Evolutionary conservation across 2,888 invertebrate genomes (phyloP).

Genomic region (Drosophila gaucha): DNA sequence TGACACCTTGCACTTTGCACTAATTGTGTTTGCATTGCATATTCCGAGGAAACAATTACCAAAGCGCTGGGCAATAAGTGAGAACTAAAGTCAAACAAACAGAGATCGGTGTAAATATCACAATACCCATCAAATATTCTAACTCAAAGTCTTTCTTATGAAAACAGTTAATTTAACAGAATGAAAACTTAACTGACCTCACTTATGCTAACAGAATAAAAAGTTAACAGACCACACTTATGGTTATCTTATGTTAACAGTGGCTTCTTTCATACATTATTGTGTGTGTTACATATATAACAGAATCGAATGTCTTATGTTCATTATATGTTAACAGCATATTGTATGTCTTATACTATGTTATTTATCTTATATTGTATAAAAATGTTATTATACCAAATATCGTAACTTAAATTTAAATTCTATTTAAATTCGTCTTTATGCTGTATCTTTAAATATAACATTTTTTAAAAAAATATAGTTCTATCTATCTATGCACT

Average conservation of each 20-base stretch:
- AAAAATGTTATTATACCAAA: not conserved
- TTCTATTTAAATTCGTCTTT: no score
- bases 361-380: not conserved
- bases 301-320: no score
- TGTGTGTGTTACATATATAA: no score
- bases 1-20: conserved; percentile 71
- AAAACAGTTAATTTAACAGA: not conserved
- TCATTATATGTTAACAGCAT: conserved; percentile 1
- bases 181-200: not conserved
- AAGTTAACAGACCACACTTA: no score
- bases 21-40: conserved; percentile 56
- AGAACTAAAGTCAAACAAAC: not conserved
- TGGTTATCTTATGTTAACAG: not conserved
- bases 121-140: conserved; percentile 17
- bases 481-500: no score
- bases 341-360: not conserved
- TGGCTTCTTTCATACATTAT: no score
- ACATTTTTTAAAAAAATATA: no score
- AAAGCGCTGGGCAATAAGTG: conserved; percentile 5
- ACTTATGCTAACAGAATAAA: not conserved
- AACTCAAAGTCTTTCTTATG: not conserved
- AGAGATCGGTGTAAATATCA: no score
- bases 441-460: no score
- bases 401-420: no score
- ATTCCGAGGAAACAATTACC: conserved; percentile 34